Percentiles rank a stretch among this genome's conserved stretches.
Conservation (phyloP, 2,797 vertebrate genomes). For the Acrossocheilus fasciatus region DNA sequence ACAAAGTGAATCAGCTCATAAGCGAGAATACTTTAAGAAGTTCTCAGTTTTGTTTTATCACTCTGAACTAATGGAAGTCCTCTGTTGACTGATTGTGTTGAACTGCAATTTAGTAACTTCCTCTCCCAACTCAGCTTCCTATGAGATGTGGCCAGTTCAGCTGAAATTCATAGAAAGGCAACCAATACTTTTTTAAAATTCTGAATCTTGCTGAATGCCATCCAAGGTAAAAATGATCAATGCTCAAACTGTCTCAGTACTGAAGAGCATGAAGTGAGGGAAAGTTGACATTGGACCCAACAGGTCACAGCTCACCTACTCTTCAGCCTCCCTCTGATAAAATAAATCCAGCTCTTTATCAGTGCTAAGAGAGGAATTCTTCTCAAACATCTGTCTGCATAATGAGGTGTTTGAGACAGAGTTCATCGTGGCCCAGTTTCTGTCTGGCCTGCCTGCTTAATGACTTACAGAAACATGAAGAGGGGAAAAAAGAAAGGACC, state of each 20-base stretch:
- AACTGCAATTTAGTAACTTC: not conserved
- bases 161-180: not conserved
- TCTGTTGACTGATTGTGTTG: not conserved
- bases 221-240: slow-evolving; percentile 23
- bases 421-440: slow-evolving; percentile 51
- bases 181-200: not conserved
- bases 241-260: not conserved
- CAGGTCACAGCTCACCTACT: slow-evolving; percentile 6
- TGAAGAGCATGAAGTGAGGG: slow-evolving; percentile 24
- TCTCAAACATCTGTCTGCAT: slow-evolving; percentile 56
- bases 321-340: slow-evolving; percentile 16
- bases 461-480: slow-evolving; percentile 48
- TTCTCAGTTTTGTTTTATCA: not conserved
- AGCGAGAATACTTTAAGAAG: not conserved
- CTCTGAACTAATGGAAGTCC: not conserved
- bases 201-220: not conserved
- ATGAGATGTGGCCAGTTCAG: not conserved
- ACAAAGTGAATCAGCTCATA: not conserved
- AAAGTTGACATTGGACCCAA: not conserved
- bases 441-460: slow-evolving; percentile 41
- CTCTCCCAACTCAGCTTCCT: not conserved
- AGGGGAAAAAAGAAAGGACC: slow-evolving; percentile 27
- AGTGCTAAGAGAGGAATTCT: slow-evolving; percentile 37
- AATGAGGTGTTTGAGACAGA: slow-evolving; percentile 52
- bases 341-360: slow-evolving; percentile 51